Percentiles rank a stretch among this genome's conserved stretches.
phyloP scores from a whole-genome alignment of 2,888 invertebrate species.

The Yponomeuta cagnagella region DNA sequence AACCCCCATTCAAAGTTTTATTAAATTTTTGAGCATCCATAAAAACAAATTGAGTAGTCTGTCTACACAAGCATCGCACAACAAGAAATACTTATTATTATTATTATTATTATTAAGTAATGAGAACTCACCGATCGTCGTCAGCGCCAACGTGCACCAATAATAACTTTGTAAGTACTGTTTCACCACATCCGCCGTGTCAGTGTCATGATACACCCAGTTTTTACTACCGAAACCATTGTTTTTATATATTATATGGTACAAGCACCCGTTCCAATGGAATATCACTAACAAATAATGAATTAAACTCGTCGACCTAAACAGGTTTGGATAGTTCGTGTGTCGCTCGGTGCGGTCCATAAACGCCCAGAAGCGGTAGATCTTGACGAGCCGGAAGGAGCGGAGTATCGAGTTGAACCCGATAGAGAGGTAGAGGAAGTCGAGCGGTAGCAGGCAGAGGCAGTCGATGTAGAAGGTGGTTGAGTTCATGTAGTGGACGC shows the following conservation, averaged over 20 bases:
- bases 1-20: conserved; percentile 8
- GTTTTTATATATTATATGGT: conserved; percentile 97
- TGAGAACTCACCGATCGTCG: conserved; percentile 87
- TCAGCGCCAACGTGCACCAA: conserved; percentile 97
- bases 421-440: conserved; percentile 98
- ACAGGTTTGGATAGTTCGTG: conserved; percentile 98
- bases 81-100: neutral
- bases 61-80: neutral
- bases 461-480: conserved; percentile 99
- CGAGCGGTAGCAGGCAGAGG: conserved; percentile 96
- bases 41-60: neutral
- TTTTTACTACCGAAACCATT: conserved; percentile 95
- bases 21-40: neutral
- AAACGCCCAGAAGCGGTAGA: conserved; percentile 98
- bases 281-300: conserved; percentile 98
- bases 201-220: conserved; percentile 92
- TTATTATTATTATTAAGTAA: conserved; percentile 4
- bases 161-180: conserved; percentile 98
- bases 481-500: conserved; percentile 98
- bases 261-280: conserved; percentile 99
- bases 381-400: conserved; percentile 96
- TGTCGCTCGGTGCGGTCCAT: conserved; percentile 98
- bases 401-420: conserved; percentile 97
- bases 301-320: conserved; percentile 92
- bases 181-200: conserved; percentile 91